Evolutionary conservation across 2,113 vertebrate genomes (phyloP).

Genomic region (Oncorhynchus clarkii): DNA sequence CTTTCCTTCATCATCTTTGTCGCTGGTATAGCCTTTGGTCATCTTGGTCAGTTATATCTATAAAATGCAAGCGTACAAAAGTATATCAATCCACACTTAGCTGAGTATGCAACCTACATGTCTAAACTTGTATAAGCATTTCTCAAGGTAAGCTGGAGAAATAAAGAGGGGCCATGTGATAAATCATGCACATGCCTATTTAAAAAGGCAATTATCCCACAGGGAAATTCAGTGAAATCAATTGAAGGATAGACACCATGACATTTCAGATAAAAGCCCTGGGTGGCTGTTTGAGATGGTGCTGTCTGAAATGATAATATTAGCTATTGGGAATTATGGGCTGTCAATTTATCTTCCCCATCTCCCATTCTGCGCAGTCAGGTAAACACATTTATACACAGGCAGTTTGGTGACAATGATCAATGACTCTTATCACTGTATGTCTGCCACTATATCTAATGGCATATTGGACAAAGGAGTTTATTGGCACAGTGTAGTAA

Average conservation of each 20-base stretch:
- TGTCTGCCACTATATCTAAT: conserved; percentile 14
- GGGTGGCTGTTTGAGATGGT: neutral
- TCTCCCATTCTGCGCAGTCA: conserved; percentile 1
- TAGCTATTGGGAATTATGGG: conserved; percentile 17
- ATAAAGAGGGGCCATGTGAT: neutral
- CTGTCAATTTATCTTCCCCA: conserved; percentile 5
- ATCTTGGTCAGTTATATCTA: no score
- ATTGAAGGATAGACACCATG: conserved; percentile 16
- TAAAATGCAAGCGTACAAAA: no score
- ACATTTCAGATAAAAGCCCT: conserved; percentile 23
- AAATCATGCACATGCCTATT: conserved; percentile 4
- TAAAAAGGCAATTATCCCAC: conserved; percentile 4
- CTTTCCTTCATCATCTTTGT: no score
- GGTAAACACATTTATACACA: conserved; percentile 14
- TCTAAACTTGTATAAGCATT: neutral
- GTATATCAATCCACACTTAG: no score
- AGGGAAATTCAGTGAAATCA: conserved; percentile 7
- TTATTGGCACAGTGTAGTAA: conserved; percentile 23
- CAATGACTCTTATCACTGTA: neutral
- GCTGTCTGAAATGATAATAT: conserved; percentile 14
- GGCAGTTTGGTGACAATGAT: conserved; percentile 19
- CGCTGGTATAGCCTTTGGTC: no score
- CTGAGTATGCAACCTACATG: no score
- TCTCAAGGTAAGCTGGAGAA: neutral
- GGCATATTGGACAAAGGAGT: conserved; percentile 18